Conservation (phyloP, 2,797 vertebrate genomes). For the Helostoma temminkii region DNA sequence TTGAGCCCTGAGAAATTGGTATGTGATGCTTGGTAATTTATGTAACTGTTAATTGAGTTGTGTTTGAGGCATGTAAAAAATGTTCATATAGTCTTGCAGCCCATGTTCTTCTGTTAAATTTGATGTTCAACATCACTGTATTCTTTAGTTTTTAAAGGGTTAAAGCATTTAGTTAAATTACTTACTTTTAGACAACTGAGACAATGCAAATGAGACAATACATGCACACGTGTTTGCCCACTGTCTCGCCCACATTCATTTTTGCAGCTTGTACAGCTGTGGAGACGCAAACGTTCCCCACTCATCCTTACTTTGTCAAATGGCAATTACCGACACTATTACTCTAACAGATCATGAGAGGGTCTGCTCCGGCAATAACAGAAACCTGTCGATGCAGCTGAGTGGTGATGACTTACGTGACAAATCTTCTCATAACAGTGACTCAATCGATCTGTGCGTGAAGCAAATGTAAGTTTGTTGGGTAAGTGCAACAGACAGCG, state of each 20-base stretch:
- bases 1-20: no score
- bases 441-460: constrained; percentile 33
- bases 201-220: no score
- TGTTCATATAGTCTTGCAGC: no score
- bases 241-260: not conserved
- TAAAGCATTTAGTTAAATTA: no score
- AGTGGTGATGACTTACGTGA: constrained; percentile 26
- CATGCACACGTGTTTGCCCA: not conserved
- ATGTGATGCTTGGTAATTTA: no score
- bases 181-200: not conserved
- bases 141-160: no score
- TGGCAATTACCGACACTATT: constrained; percentile 18
- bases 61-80: no score
- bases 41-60: no score
- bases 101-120: no score
- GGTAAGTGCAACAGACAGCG: not conserved
- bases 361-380: constrained; percentile 9
- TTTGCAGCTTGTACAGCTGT: not conserved
- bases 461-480: constrained; percentile 38
- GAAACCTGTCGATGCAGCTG: constrained; percentile 18
- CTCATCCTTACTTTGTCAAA: constrained; percentile 32
- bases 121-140: no score
- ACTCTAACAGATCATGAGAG: constrained; percentile 19
- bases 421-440: constrained; percentile 29
- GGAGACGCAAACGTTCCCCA: not conserved